Percentiles rank a stretch among this genome's conserved stretches.
These are phyloP conservation scores for Dipodomys spectabilis DNA, from an alignment of 2,113 vertebrate genomes.

Conservation along the genomic window DNA sequence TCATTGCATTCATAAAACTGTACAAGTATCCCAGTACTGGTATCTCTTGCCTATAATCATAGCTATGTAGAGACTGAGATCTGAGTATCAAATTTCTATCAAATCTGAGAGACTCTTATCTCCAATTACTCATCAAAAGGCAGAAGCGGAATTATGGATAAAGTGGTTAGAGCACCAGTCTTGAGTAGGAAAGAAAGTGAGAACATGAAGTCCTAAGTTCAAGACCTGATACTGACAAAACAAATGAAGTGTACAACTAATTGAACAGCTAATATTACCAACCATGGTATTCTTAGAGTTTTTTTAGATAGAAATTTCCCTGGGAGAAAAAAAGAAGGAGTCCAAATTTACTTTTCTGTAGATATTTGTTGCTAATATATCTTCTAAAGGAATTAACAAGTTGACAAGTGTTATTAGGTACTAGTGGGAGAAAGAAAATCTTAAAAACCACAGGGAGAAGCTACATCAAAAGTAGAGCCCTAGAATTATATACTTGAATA, in stretches of 20 bases:
- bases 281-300: not conserved
- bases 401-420: not conserved
- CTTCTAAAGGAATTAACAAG: conserved; percentile 40
- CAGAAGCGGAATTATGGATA: too few species aligned
- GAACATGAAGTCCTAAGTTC: too few species aligned
- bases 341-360: conserved; percentile 37
- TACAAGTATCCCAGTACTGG: too few species aligned
- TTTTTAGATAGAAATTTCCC: conserved; percentile 43
- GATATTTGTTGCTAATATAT: conserved; percentile 22
- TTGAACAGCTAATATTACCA: conserved; percentile 9
- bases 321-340: not conserved
- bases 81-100: too few species aligned
- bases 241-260: not conserved
- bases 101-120: too few species aligned
- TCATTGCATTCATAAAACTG: conserved; percentile 25
- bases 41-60: too few species aligned
- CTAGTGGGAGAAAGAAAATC: conserved; percentile 20
- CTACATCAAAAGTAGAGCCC: conserved; percentile 15
- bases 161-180: too few species aligned
- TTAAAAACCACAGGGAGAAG: conserved; percentile 13
- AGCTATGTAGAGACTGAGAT: too few species aligned
- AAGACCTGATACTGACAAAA: too few species aligned
- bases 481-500: not conserved
- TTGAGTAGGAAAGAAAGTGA: too few species aligned
- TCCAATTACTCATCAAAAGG: too few species aligned